Evolutionary conservation across 2,797 vertebrate genomes (phyloP), one percentile per base, ranked within the genome.

Genomic region (Malurus leucopterus): DNA sequence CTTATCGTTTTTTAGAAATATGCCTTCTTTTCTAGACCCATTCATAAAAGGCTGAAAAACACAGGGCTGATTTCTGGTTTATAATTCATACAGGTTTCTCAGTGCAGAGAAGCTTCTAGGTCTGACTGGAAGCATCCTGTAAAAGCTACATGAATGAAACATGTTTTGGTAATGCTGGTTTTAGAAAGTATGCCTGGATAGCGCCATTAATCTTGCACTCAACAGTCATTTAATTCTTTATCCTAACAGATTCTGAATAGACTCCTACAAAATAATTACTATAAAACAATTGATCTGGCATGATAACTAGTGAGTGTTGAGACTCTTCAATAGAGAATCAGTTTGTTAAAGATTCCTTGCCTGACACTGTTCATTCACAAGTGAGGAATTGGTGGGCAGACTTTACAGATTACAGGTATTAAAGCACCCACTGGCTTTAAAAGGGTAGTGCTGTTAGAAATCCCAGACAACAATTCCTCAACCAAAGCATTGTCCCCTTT

Each of bases 401-500:
- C 50, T 76, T 84, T 54, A 91, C 26, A 82, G 68, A 92, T 91
- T 68, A 68, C 50, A 63, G 40, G 54, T 82, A 73, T 83, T 88
- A 93, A 86, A 88, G 81, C 40, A 89, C 27, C 61, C 36, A 51
- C 47, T 49, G 86, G 43, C 71, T 93, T 88, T 84, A 88, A 88
- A 94, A 92, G 58, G 82, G 87, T 75, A 90, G 64, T 81, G 69
- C 84, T 76, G 59, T 73, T 90, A 73, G 87, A 91, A 92, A 82
- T 86, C 69, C 61, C 74, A 90, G 63, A 76, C 73, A 84, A 74
- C 87, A 88, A 90, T 93, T 73, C 89, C 86, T 95, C 91, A 94
- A 78, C 82, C 67, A 84, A 75, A 94, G 84, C 90, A 90, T 70
- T 95, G 86, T 92, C 85, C 84, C 80, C 63, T 89, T 80, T 65